These are phyloP conservation scores for Polyommatus iphigenia DNA, from an alignment of 2,888 invertebrate genomes.

Conservation along the genomic window DNA sequence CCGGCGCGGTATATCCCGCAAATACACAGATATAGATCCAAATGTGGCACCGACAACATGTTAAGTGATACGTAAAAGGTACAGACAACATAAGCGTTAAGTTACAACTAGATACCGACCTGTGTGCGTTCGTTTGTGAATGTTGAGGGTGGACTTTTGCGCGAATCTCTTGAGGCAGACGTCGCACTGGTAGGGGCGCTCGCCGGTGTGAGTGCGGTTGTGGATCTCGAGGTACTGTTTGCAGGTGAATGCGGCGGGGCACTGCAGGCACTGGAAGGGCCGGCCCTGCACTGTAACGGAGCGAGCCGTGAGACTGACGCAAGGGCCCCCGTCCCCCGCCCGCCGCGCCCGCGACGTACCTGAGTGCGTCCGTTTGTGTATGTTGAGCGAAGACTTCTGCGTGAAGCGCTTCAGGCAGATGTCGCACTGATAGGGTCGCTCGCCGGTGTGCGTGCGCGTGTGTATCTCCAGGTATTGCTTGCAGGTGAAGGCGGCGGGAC, in stretches of 20 bases:
- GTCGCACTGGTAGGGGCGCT: conserved; percentile 84
- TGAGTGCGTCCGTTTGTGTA: conserved; percentile 89
- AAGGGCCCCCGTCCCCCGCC: conserved; percentile 43
- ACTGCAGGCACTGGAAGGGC: conserved; percentile 81
- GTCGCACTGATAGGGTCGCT: conserved; percentile 84
- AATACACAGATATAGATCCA: conserved; percentile 38
- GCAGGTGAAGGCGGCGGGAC: conserved; percentile 81
- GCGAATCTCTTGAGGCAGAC: conserved; percentile 89
- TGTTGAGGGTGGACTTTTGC: conserved; percentile 90
- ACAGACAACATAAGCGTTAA: conserved; percentile 35
- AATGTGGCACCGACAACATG: conserved; percentile 77
- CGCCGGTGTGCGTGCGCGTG: conserved; percentile 81
- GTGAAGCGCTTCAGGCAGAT: conserved; percentile 89
- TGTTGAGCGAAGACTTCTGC: conserved; percentile 90
- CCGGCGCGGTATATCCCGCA: conserved; percentile 42
- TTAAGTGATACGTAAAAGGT: conserved; percentile 37
- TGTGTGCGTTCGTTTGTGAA: conserved; percentile 90
- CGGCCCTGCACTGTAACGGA: conserved; percentile 75
- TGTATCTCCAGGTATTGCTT: conserved; percentile 83
- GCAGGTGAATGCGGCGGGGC: conserved; percentile 81
- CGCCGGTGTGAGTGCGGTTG: conserved; percentile 79
- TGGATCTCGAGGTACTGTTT: conserved; percentile 79
- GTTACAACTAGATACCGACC: conserved; percentile 58
- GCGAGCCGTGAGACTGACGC: conserved; percentile 50
- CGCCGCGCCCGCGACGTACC: conserved; percentile 64